Evolutionary conservation across 2,888 invertebrate species (phyloP).

Genomic region (Plebejus melissa): DNA sequence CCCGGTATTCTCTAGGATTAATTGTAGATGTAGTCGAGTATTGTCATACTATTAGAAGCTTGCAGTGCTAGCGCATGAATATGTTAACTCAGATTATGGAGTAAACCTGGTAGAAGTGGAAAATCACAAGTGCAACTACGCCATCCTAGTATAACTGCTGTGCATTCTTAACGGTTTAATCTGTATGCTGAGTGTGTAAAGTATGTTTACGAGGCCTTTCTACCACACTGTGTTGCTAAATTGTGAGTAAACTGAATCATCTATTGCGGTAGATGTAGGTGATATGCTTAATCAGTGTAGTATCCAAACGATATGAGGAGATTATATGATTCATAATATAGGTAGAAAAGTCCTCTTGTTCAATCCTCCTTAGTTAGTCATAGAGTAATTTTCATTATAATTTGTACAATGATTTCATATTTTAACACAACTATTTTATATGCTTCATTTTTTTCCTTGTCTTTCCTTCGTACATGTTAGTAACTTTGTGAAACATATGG

Average conservation of each 20-base stretch:
- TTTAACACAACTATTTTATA: neutral
- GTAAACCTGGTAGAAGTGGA: conserved; percentile 18
- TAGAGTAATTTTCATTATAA: neutral
- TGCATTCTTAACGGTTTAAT: conserved; percentile 13
- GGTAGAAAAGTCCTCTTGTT: conserved; percentile 9
- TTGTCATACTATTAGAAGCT: conserved; percentile 62
- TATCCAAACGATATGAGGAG: conserved; percentile 59
- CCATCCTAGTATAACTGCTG: neutral
- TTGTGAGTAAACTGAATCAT: conserved; percentile 30
- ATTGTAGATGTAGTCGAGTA: conserved; percentile 58
- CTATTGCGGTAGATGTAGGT: conserved; percentile 45
- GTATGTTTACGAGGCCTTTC: conserved; percentile 20
- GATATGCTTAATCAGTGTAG: conserved; percentile 63
- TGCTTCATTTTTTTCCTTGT: neutral
- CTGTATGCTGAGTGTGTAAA: conserved; percentile 25
- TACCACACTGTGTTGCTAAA: conserved; percentile 19
- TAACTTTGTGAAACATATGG: neutral
- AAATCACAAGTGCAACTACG: neutral
- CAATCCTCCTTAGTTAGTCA: conserved; percentile 2
- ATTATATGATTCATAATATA: conserved; percentile 45
- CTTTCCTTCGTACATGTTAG: neutral
- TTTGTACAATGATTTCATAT: conserved; percentile 17
- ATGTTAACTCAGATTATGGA: conserved; percentile 34
- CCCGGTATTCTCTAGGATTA: conserved; percentile 62
- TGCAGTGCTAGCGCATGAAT: conserved; percentile 59